Evolutionary conservation across 35 echinoderm and acorn worm genomes (phyloP), one percentile per base, ranked within the genome.

Genomic region (Anneissia japonica): DNA sequence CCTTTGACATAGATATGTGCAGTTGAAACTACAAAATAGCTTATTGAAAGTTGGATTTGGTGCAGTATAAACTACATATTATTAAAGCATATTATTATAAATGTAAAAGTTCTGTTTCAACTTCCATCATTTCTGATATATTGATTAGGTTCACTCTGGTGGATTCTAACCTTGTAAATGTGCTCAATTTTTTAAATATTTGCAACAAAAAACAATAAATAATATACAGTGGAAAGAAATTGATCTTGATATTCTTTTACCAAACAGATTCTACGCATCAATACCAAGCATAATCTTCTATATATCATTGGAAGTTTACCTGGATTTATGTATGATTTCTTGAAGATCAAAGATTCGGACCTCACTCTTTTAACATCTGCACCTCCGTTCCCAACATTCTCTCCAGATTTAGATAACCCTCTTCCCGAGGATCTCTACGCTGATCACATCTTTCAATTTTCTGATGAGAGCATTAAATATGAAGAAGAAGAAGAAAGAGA

Each of bases 231-330:
- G n/a, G n/a, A n/a, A n/a, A n/a, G n/a, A n/a, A n/a, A n/a, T n/a
- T n/a, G n/a, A 43, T 64, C 2, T 16, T 64, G 2, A 64, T 64
- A 19, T 16, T 12, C 26, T 64, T 64, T 77, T 73, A 38, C 28
- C n/a, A n/a, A 32, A 46, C 84, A 99, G 96, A 88, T 99, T 4
- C 85, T 82, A 74, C 76, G 96, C 43, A 84, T 99, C 3, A 94
- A 99, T 77, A 99, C 92, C 28, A 99, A 85, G 56, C 83, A 99
- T 75, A 99, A 99, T 46, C 88, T 99, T 23, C 81, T 99, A 23
- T 99, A 94, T 77, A 35, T 99, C 14, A 41, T 86, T 13, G 96
- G 96, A 35, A 73, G 31, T 51, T 72, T 92, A 0, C 75, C 83
- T 16, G 96, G 96, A 0, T 83, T 78, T 43, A 87, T 84, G 38